Evolutionary conservation across 2,113 vertebrate species (phyloP).

Genomic region (Chaetops frenatus): DNA sequence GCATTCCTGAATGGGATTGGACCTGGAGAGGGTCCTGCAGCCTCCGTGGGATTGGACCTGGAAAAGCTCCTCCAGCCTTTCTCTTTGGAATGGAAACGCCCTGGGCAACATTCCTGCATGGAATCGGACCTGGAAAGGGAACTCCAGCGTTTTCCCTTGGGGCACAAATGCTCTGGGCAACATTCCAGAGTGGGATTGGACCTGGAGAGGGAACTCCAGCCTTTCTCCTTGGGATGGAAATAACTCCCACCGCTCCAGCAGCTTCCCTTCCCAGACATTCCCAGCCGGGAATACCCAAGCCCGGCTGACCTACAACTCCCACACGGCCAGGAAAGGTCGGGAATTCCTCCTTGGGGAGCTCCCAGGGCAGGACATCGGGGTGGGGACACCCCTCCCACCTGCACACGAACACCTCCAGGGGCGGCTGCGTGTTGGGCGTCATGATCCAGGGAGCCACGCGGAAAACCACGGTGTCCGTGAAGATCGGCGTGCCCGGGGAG

Average conservation of each 20-base stretch:
- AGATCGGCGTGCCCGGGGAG: constrained; percentile 76
- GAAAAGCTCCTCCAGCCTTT: too few relatives aligned
- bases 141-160: not conserved
- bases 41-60: too few relatives aligned
- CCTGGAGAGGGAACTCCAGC: not conserved
- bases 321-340: not conserved
- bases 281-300: not conserved
- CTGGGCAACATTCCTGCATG: too few relatives aligned
- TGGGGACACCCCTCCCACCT: constrained; percentile 45
- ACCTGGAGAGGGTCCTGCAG: too few relatives aligned
- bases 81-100: too few relatives aligned
- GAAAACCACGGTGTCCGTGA: constrained; percentile 85
- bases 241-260: not conserved
- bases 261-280: not conserved
- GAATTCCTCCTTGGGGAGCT: not conserved
- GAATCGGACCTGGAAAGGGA: not conserved
- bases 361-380: not conserved
- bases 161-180: not conserved
- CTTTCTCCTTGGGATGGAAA: not conserved
- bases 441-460: constrained; percentile 93
- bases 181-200: not conserved
- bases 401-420: constrained; percentile 86
- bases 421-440: constrained; percentile 88
- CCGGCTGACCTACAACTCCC: not conserved
- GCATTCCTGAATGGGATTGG: too few relatives aligned